These are phyloP conservation scores for Megathymus violae DNA, from an alignment of 1,140 invertebrate species.

Conservation along the genomic window DNA sequence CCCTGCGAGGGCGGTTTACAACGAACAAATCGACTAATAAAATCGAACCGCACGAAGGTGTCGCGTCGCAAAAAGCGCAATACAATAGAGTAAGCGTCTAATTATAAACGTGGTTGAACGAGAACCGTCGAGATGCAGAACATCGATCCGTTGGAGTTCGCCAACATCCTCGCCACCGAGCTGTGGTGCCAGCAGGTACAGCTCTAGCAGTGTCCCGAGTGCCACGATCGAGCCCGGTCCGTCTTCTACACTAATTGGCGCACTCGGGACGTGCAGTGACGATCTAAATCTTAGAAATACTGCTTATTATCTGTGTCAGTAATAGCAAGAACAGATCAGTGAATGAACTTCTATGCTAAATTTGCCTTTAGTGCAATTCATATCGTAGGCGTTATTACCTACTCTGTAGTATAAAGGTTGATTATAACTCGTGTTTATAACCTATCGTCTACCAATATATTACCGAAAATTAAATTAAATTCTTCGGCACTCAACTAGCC, in stretches of 20 bases:
- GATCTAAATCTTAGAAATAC: conserved; percentile 21
- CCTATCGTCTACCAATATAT: not conserved
- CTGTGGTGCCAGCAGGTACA: conserved; percentile 90
- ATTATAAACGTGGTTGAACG: conserved; percentile 77
- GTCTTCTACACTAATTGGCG: conserved; percentile 30
- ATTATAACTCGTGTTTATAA: not conserved
- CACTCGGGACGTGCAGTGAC: conserved; percentile 10
- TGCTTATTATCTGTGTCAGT: not conserved
- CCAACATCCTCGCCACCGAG: conserved; percentile 91
- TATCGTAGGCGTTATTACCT: not conserved
- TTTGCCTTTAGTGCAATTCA: not conserved
- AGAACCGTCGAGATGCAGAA: conserved; percentile 73
- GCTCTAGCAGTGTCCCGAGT: not conserved
- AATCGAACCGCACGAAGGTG: conserved; percentile 80
- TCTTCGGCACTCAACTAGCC: not conserved
- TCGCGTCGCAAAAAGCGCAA: conserved; percentile 81
- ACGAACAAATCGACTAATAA: conserved; percentile 82
- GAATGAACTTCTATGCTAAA: not conserved
- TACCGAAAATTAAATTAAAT: not conserved
- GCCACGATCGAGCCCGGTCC: not conserved
- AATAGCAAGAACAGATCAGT: not conserved
- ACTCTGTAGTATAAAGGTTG: not conserved
- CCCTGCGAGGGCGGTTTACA: conserved; percentile 78
- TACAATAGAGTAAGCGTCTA: conserved; percentile 82
- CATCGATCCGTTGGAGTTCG: conserved; percentile 91